Evolutionary conservation across 2,797 vertebrate genomes (phyloP), one percentile per base, ranked within the genome.

Genomic region (Rousettus madagascariensis): DNA sequence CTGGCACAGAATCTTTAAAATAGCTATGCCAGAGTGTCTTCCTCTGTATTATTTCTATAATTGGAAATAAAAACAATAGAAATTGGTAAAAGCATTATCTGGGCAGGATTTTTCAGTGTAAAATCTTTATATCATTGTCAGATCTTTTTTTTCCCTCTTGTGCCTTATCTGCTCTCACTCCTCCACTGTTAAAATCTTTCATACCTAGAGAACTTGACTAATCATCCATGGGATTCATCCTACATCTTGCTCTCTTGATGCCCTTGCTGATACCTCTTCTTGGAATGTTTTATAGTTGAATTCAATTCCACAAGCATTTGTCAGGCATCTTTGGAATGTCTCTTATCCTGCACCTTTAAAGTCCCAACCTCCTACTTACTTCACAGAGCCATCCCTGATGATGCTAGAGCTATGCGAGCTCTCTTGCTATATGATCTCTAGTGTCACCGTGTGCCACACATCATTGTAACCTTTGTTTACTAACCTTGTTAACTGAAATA

Each of bases 1-100:
- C 49, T 51, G 49, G 38, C 41, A 65, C 16, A 53, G 12, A 69
- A 74, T 6, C 16, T 86, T 96, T 86, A 88, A 97, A 97, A 38
- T 12, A 6, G n/a, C 36, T 33, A 28, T 2, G 9, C 15, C 2
- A 68, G 74, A 33, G 24, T 61, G 30, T 16, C 49, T 75, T 80
- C 49, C 88, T 90, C 85, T 79, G 49, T 57, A 10, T 43, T 28
- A 68, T 61, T 89, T 89, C n/a, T 94, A 2, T 17, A 51, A 55
- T 79, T 80, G 80, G 61, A 86, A 86, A 53, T 49, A 9, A 78
- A 87, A 87, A 30, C 13, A 33, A 16, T 28, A 82, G 26, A 63
- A 53, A 36, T 49, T 65, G 8, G 16, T 77, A 20, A 77, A 85
- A 46, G 30, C 33, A 90, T 72, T 75, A 61, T 55, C 17, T 26